These are phyloP conservation scores for Steinernema carpocapsae DNA, from an alignment of 2,888 invertebrate species.

Conservation along the genomic window DNA sequence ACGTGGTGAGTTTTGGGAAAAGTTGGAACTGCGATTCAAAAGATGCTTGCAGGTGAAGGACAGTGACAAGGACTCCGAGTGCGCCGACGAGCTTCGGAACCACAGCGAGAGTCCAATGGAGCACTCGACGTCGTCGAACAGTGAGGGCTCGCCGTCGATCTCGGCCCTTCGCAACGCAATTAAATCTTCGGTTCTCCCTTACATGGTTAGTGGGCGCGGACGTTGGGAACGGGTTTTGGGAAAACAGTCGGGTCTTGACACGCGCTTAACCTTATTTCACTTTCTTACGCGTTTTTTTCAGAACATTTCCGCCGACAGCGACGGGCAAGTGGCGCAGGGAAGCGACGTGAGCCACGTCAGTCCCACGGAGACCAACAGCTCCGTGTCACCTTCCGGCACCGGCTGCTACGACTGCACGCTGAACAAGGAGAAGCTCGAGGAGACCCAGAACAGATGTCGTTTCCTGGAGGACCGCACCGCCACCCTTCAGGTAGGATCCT, in stretches of 20 bases:
- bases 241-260: too few species aligned
- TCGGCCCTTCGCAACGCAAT: slow-evolving; percentile 22
- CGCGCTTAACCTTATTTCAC: too few species aligned
- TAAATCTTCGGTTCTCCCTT: slow-evolving; percentile 3
- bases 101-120: slow-evolving; percentile 29
- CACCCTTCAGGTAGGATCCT: slow-evolving; percentile 39
- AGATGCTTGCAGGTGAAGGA: slow-evolving; percentile 1
- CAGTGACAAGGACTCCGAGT: slow-evolving; percentile 11
- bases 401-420: slow-evolving; percentile 51
- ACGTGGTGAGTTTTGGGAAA: slow-evolving; percentile 4
- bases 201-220: slow-evolving; percentile 30
- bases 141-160: not conserved
- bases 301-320: slow-evolving; percentile 20
- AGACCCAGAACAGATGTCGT: slow-evolving; percentile 45
- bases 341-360: slow-evolving; percentile 39
- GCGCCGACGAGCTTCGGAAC: slow-evolving; percentile 23
- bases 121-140: slow-evolving; percentile 9
- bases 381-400: slow-evolving; percentile 38
- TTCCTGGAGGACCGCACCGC: slow-evolving; percentile 44
- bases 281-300: not conserved
- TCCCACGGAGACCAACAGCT: slow-evolving; percentile 40
- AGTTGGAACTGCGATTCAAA: not conserved
- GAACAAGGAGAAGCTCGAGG: slow-evolving; percentile 44
- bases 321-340: slow-evolving; percentile 29
- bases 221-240: not conserved